Base-by-base conservation (phyloP, 2,888 invertebrate species). In the Cephus rjabovi region DNA sequence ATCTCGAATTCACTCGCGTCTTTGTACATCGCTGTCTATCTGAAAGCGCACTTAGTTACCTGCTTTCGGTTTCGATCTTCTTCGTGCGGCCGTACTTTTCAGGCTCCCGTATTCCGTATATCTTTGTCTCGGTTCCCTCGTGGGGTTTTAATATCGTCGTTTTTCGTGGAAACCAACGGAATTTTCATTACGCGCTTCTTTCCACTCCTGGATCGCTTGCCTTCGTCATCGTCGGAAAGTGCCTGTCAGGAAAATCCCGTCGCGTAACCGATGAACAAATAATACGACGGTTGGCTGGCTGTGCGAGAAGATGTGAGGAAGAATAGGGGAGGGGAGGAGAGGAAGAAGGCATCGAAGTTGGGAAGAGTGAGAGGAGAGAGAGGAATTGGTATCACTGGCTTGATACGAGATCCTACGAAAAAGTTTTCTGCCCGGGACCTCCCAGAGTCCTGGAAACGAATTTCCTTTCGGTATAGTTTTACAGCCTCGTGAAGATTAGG, bases 401-500 rank as follows among this genome's bases (percentile, higher is more conserved):
- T 56, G 6, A 56, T 56, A 56, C 15, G 40, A 56, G 40, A 56
- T 56, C 40, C 23, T 23, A 23, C 40, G 23, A 56, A 56, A 40
- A 56, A 56, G 23, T 23, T 56, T 56, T 56, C 40, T 23, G 9
- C 23, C 40, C 40, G 6, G 40, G 40, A 56, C 40, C 23, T 23
- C 23, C 23, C 23, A 56, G 31, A 31, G 31, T 33, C 12, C 4
- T 71, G 30, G 30, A 71, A 71, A 71, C 71, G 31, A 71, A 71
- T 71, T 33, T 71, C 12, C 31, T 71, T 23, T 30, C 33, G 83
- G 84, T 74, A 70, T 73, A 80, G 79, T 75, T 77, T 71, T 73
- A 73, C 80, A 80, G 75, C 81, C 80, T 81, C 78, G 80, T 23
- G 34, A 23, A 74, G 74, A 35, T 74, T 74, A 74, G 35, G 71